A percentile compares a stretch with the other conserved stretches of the same genome.
These are phyloP conservation scores for Cebus imitator DNA, from an alignment of 2,113 vertebrate species.

Conservation along the genomic window DNA sequence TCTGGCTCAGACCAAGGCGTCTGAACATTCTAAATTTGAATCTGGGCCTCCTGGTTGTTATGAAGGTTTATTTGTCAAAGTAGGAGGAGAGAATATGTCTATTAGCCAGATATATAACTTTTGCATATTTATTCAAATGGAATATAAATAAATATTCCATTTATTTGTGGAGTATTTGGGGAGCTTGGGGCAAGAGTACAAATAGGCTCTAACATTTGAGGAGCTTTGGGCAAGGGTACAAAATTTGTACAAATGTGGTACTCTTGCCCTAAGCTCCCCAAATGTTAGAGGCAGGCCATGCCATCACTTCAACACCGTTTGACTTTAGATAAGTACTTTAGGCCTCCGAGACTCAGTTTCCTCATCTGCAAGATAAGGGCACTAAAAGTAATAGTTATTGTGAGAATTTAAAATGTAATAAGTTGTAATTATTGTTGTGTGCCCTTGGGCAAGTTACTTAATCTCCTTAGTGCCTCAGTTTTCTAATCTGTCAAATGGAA, in stretches of 20 bases:
- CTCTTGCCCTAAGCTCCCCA: not conserved
- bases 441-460: not conserved
- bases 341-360: not conserved
- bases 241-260: not conserved
- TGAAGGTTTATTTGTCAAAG: not conserved
- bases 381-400: not conserved
- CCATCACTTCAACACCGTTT: not conserved
- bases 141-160: not conserved
- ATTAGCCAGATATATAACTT: not conserved
- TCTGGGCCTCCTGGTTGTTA: not conserved
- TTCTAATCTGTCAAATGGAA: slow-evolving; percentile 19
- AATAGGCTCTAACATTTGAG: too few species aligned
- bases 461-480: not conserved
- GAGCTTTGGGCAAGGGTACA: too few species aligned
- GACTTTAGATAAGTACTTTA: not conserved
- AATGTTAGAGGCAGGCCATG: not conserved
- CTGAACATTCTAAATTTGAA: slow-evolving; percentile 19
- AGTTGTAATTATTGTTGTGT: not conserved
- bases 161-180: too few species aligned
- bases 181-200: too few species aligned
- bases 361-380: not conserved
- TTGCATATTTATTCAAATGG: not conserved
- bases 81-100: not conserved
- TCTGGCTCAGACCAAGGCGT: not conserved
- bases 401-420: not conserved